Conservation (phyloP, 2,888 invertebrate species). For the Athripsodes cinereus region DNA sequence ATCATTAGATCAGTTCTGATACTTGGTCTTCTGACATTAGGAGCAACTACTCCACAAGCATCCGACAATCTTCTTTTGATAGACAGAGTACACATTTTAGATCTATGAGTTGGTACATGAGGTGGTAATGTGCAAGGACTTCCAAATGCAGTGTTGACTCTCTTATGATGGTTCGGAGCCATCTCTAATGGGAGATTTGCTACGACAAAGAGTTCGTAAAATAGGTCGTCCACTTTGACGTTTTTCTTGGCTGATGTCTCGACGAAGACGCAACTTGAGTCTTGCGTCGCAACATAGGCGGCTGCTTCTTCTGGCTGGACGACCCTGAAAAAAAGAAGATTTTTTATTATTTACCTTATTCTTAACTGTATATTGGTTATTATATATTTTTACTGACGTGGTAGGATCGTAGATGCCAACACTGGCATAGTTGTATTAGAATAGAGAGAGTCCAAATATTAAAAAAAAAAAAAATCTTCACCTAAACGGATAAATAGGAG, state of each 20-base stretch:
- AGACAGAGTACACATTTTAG: slow-evolving; percentile 71
- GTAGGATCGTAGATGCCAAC: too few relatives aligned
- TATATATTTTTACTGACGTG: too few relatives aligned
- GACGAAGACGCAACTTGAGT: slow-evolving; percentile 70
- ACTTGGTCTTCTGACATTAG: slow-evolving; percentile 79
- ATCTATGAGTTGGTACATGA: slow-evolving; percentile 56
- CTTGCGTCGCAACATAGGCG: slow-evolving; percentile 71
- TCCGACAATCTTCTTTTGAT: slow-evolving; percentile 78
- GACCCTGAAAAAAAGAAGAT: slow-evolving; percentile 46
- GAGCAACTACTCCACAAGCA: slow-evolving; percentile 84
- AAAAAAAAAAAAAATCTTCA: too few relatives aligned
- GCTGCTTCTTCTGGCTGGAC: slow-evolving; percentile 72
- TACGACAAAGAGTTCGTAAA: slow-evolving; percentile 75
- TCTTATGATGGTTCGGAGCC: slow-evolving; percentile 82
- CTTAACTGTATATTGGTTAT: too few relatives aligned
- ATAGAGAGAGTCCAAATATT: too few relatives aligned
- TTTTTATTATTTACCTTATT: not conserved
- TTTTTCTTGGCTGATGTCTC: slow-evolving; percentile 82
- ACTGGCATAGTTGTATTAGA: too few relatives aligned
- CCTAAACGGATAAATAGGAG: too few relatives aligned
- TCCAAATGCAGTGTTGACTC: slow-evolving; percentile 69
- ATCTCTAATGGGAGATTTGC: slow-evolving; percentile 82
- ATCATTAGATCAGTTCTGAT: slow-evolving; percentile 84
- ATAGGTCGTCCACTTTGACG: slow-evolving; percentile 74
- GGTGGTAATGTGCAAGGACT: slow-evolving; percentile 70